Percentiles rank a stretch among this genome's conserved stretches.
Conservation (phyloP, 2,113 vertebrate genomes). For the Carettochelys insculpta region DNA sequence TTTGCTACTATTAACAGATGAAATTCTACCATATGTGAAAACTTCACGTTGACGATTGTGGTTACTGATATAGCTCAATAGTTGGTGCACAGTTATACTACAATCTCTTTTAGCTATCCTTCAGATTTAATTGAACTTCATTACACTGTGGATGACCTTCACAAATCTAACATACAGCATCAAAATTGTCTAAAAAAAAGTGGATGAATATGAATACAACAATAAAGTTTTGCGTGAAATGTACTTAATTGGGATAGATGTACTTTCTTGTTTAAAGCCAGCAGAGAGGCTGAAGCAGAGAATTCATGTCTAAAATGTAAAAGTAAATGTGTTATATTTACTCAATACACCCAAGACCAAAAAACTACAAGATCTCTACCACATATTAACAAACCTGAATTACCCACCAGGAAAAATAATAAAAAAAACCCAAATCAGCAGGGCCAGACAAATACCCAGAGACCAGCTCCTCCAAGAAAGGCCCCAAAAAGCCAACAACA, state of each 20-base stretch:
- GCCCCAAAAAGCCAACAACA: no score
- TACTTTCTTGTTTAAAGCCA: constrained; percentile 18
- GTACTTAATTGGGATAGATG: constrained; percentile 34
- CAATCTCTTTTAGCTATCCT: constrained; percentile 4
- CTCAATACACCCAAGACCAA: constrained; percentile 37
- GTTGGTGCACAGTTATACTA: not conserved
- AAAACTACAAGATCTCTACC: no score
- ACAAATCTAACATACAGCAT: not conserved
- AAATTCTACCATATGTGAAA: constrained; percentile 31
- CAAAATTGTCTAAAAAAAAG: not conserved
- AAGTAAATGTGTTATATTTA: not conserved
- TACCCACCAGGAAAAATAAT: no score
- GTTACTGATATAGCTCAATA: constrained; percentile 27
- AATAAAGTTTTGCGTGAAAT: constrained; percentile 19
- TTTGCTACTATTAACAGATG: constrained; percentile 36
- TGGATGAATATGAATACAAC: not conserved
- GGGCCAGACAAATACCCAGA: no score
- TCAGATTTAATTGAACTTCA: constrained; percentile 30
- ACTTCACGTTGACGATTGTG: constrained; percentile 44
- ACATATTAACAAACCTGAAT: no score
- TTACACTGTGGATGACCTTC: constrained; percentile 18
- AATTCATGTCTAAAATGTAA: not conserved
- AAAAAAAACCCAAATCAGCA: no score
- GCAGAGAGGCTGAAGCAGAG: constrained; percentile 13
- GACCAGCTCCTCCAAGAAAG: no score